These are phyloP conservation scores for Cynodonichthys magdalenae DNA, from an alignment of 2,797 vertebrate genomes.

Conservation along the genomic window DNA sequence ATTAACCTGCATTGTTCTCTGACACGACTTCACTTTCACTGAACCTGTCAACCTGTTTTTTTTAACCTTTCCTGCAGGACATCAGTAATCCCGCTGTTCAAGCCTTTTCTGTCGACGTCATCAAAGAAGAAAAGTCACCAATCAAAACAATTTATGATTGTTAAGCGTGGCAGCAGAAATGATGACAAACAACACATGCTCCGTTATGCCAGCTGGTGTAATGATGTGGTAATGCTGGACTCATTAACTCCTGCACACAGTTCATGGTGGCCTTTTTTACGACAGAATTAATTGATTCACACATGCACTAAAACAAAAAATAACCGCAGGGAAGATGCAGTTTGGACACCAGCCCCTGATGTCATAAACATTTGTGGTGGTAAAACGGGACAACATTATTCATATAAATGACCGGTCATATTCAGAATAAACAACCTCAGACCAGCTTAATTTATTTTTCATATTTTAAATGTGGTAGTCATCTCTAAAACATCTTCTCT, in stretches of 20 bases:
- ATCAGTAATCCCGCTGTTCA: not conserved
- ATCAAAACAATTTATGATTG: slow-evolving; percentile 93
- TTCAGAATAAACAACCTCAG: slow-evolving; percentile 48
- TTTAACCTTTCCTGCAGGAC: not conserved
- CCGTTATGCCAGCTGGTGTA: slow-evolving; percentile 97
- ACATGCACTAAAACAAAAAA: slow-evolving; percentile 98
- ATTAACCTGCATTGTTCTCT: too few relatives aligned
- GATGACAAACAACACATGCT: slow-evolving; percentile 99
- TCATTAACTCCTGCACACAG: slow-evolving; percentile 98
- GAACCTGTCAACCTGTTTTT: not conserved
- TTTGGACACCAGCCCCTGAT: slow-evolving; percentile 86
- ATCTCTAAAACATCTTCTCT: slow-evolving; percentile 24
- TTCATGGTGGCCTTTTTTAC: slow-evolving; percentile 95
- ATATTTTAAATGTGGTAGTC: too few relatives aligned
- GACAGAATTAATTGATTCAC: slow-evolving; percentile 98
- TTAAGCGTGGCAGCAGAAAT: slow-evolving; percentile 94
- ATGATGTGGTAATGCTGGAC: slow-evolving; percentile 97
- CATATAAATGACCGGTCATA: slow-evolving; percentile 54
- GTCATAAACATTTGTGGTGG: slow-evolving; percentile 83
- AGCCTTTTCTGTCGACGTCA: slow-evolving; percentile 43
- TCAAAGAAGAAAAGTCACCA: slow-evolving; percentile 76
- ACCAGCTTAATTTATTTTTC: not conserved
- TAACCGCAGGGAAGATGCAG: slow-evolving; percentile 92
- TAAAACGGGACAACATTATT: slow-evolving; percentile 56
- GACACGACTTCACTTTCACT: not conserved